phyloP scores from a whole-genome alignment of 2,888 invertebrate genomes.

The Atrina japonica region DNA sequence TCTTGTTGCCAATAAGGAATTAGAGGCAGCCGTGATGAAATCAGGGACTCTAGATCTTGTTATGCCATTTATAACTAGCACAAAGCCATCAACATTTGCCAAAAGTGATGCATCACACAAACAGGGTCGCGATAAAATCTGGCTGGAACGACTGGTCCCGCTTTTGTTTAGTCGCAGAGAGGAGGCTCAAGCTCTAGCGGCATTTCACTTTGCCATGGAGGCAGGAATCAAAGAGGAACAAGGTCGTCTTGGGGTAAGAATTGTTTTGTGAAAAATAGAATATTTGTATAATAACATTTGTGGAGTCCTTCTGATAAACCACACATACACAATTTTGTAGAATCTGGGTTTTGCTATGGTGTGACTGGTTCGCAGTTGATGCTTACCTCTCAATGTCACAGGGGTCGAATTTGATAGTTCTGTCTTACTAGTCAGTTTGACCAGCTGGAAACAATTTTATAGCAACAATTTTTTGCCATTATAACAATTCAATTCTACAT shows the following conservation, averaged over 20 bases:
- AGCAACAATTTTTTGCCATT: too few relatives aligned
- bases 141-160: slow-evolving; percentile 95
- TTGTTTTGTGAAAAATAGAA: too few relatives aligned
- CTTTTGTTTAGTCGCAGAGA: slow-evolving; percentile 96
- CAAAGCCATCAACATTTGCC: slow-evolving; percentile 97
- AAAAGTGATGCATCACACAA: slow-evolving; percentile 88
- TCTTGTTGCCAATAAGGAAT: slow-evolving; percentile 97
- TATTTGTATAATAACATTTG: too few relatives aligned
- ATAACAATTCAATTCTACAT: too few relatives aligned
- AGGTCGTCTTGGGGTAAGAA: slow-evolving; percentile 77
- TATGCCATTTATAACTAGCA: slow-evolving; percentile 96
- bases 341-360: too few relatives aligned
- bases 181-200: slow-evolving; percentile 97
- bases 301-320: too few relatives aligned
- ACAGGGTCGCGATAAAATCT: slow-evolving; percentile 96
- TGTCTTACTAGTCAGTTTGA: too few relatives aligned
- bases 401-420: too few relatives aligned
- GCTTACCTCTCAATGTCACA: too few relatives aligned
- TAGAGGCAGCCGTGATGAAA: slow-evolving; percentile 96
- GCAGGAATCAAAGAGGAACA: slow-evolving; percentile 94
- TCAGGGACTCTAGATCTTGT: slow-evolving; percentile 97
- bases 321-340: too few relatives aligned
- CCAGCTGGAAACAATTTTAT: too few relatives aligned
- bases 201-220: slow-evolving; percentile 99
- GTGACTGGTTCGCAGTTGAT: too few relatives aligned